These are phyloP conservation scores for Automeris io DNA, from an alignment of 2,888 invertebrate genomes.

Conservation along the genomic window DNA sequence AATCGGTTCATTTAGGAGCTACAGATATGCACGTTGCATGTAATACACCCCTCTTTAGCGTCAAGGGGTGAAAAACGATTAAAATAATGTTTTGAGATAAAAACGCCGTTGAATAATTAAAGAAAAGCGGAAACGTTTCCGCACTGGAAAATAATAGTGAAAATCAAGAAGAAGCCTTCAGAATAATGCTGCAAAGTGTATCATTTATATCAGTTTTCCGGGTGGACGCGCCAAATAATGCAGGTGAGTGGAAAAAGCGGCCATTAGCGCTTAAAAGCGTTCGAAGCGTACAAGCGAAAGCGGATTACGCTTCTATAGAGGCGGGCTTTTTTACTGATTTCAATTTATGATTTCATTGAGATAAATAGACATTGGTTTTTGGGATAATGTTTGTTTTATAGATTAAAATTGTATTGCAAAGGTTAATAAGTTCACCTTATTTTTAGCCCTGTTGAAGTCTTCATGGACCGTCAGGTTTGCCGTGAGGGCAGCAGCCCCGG, in stretches of 20 bases:
- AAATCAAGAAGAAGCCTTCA: not conserved
- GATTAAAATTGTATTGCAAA: no score
- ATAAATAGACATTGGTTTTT: not conserved
- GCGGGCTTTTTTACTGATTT: slow-evolving; percentile 19
- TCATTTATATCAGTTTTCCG: slow-evolving; percentile 46
- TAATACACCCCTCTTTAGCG: no score
- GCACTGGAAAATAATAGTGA: slow-evolving; percentile 7
- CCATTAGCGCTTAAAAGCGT: slow-evolving; percentile 46
- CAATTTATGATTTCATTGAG: slow-evolving; percentile 9
- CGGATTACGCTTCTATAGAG: slow-evolving; percentile 7
- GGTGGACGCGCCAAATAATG: slow-evolving; percentile 44
- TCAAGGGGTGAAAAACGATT: no score
- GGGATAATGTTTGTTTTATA: no score
- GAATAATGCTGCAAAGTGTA: slow-evolving; percentile 28
- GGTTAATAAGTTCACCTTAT: no score
- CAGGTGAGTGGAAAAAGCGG: slow-evolving; percentile 30
- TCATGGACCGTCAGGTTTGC: no score
- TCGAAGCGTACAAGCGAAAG: slow-evolving; percentile 17
- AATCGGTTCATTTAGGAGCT: no score
- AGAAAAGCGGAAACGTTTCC: not conserved
- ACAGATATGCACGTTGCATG: no score
- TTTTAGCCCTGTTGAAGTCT: no score
- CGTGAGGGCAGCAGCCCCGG: no score
- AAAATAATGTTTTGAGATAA: no score
- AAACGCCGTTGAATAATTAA: not conserved